Percentiles rank a stretch among this genome's conserved stretches.
Conservation (phyloP, 1,140 invertebrate species). For the Teleopsis dalmanni region DNA sequence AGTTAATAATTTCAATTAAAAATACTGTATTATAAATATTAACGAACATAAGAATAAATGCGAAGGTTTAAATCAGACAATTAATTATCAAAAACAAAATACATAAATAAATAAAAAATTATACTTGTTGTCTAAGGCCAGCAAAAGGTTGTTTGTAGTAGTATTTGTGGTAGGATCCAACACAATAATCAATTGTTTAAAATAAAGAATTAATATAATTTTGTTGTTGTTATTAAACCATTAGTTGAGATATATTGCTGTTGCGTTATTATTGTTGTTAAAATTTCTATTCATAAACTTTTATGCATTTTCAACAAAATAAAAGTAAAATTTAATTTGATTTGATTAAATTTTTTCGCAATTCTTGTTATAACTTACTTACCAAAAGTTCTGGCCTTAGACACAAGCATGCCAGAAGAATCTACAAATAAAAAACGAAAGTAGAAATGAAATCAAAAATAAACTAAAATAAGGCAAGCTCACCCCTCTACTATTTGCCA, state of each 20-base stretch:
- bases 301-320: too few species aligned
- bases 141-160: conserved; percentile 24
- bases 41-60: not conserved
- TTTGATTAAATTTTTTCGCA: too few species aligned
- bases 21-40: conserved; percentile 1
- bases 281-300: too few species aligned
- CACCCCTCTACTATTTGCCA: too few species aligned
- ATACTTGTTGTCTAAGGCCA: conserved; percentile 44
- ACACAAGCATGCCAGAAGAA: conserved; percentile 63
- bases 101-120: conserved; percentile 3
- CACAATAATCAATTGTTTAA: not conserved
- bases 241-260: not conserved
- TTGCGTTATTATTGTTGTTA: not conserved
- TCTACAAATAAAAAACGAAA: conserved; percentile 47
- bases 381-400: conserved; percentile 62
- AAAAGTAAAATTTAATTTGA: too few species aligned
- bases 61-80: not conserved
- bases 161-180: conserved; percentile 16
- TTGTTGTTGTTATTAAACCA: not conserved
- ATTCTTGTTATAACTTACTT: too few species aligned
- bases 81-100: conserved; percentile 19
- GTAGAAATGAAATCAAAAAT: conserved; percentile 13
- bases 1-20: not conserved
- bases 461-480: too few species aligned
- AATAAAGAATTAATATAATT: not conserved